These are phyloP conservation scores for Prionchulus punctatus DNA, from an alignment of 2,888 invertebrate species.

Conservation along the genomic window DNA sequence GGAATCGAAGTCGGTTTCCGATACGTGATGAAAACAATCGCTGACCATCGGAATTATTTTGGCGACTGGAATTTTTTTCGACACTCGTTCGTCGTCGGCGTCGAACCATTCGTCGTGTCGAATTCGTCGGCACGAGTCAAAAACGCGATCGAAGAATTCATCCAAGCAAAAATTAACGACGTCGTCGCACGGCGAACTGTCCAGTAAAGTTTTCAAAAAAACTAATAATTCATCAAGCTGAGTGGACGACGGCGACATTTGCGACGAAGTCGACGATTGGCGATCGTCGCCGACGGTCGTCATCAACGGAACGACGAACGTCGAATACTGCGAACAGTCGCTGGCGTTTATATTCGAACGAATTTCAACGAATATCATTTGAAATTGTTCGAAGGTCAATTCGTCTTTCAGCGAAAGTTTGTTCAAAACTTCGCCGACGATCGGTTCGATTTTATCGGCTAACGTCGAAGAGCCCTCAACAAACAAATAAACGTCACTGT, in stretches of 20 bases:
- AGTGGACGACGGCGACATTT: background rate
- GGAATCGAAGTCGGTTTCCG: background rate
- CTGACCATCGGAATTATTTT: background rate
- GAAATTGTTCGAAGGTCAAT: background rate
- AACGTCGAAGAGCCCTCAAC: background rate
- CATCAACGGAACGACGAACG: background rate
- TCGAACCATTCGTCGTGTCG: background rate
- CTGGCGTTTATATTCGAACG: background rate
- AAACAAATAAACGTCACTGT: background rate
- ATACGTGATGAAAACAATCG: background rate
- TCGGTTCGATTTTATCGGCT: background rate
- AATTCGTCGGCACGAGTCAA: background rate
- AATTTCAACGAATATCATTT: background rate
- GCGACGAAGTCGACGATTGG: background rate
- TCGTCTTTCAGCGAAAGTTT: background rate
- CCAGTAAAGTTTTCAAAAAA: background rate
- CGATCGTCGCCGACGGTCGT: background rate
- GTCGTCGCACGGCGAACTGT: background rate
- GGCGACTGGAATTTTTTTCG: background rate
- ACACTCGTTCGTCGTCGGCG: background rate
- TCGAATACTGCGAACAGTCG: background rate
- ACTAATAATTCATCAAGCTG: background rate
- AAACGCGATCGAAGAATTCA: background rate
- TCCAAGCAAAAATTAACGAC: background rate
- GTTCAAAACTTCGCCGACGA: background rate